Evolutionary conservation across 2,888 invertebrate genomes (phyloP).

Genomic region (Microctonus aethiopoides): DNA sequence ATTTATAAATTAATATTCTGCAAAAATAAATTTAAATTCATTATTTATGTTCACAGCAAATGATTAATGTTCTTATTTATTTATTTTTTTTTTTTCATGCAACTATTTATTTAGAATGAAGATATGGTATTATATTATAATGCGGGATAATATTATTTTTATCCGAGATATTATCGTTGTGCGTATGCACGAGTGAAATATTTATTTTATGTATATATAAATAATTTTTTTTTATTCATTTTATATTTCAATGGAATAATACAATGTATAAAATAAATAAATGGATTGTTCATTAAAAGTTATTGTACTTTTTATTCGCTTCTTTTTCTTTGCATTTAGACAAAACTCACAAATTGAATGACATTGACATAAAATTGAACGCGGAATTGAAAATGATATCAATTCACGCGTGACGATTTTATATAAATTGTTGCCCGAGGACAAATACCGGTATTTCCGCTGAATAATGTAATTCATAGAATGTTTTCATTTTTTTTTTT

Average conservation of each 20-base stretch:
- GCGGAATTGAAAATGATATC: constrained; percentile 20
- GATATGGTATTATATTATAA: neutral
- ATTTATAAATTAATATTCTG: constrained; percentile 44
- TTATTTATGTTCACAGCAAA: neutral
- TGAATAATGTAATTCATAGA: neutral
- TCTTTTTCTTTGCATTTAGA: neutral
- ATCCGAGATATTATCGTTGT: neutral
- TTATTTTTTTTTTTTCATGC: constrained; percentile 4
- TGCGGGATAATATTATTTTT: constrained; percentile 1
- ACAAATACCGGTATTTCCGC: neutral
- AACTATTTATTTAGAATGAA: neutral
- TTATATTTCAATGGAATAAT: no score
- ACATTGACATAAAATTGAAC: constrained; percentile 30
- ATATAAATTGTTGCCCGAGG: neutral
- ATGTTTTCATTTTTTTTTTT: neutral
- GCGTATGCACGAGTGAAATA: neutral
- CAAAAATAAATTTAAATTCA: constrained; percentile 3
- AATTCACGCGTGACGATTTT: constrained; percentile 4
- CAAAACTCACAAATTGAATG: neutral
- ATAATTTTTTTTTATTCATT: no score
- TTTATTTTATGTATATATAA: neutral
- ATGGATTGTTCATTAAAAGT: no score
- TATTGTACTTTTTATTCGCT: neutral
- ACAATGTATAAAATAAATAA: no score
- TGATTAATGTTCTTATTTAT: constrained; percentile 1